Conservation (phyloP, 2,888 invertebrate genomes). For the Elmis aenea region DNA sequence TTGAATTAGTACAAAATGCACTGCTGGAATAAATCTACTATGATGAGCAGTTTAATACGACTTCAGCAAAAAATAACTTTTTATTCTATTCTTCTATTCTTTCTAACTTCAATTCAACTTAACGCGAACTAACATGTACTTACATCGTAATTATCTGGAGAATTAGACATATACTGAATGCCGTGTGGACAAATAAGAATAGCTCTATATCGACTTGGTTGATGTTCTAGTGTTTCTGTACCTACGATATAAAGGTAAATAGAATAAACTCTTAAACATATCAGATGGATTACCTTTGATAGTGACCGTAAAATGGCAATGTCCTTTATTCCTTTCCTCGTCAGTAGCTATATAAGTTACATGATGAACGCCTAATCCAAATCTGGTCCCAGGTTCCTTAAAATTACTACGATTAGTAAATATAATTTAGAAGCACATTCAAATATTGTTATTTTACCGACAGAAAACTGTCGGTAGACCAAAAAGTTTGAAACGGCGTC, state of each 20-base stretch:
- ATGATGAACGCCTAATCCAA: constrained; percentile 57
- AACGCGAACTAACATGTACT: no score
- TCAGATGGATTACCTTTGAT: constrained; percentile 49
- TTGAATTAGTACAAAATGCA: no score
- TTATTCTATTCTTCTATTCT: no score
- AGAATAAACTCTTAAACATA: constrained; percentile 4
- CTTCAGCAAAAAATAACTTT: no score
- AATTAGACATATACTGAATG: constrained; percentile 35
- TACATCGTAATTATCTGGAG: constrained; percentile 34
- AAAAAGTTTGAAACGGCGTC: no score
- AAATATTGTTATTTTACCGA: no score
- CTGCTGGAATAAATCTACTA: no score
- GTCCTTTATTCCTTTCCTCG: constrained; percentile 56
- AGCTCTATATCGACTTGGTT: constrained; percentile 32
- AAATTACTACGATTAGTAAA: constrained; percentile 11
- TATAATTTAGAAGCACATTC: no score
- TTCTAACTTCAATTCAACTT: no score
- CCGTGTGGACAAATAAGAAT: constrained; percentile 42
- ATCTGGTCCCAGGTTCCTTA: constrained; percentile 57
- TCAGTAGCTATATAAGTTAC: constrained; percentile 62
- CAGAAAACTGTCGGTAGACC: no score
- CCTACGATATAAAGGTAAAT: constrained; percentile 18
- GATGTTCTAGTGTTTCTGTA: constrained; percentile 15
- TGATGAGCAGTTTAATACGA: no score
- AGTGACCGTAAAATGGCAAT: constrained; percentile 59